Evolutionary conservation across 1,140 invertebrate genomes (phyloP).

Genomic region (Fopius arisanus): DNA sequence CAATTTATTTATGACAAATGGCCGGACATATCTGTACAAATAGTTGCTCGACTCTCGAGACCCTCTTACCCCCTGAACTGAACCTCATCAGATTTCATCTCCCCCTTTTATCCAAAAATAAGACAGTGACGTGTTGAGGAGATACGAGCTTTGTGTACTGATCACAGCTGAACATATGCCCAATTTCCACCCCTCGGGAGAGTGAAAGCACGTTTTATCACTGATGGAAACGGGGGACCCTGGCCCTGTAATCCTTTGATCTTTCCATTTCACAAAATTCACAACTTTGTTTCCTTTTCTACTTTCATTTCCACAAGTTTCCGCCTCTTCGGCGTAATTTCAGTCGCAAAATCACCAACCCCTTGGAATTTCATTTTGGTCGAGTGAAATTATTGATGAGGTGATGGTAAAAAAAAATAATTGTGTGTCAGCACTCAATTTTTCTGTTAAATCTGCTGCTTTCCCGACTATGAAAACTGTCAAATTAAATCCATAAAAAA

Average conservation of each 20-base stretch:
- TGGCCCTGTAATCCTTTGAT: constrained; percentile 39
- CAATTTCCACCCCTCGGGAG: not conserved
- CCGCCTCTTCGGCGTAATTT: too few relatives aligned
- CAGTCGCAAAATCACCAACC: too few relatives aligned
- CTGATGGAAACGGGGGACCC: not conserved
- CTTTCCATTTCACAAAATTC: constrained; percentile 47
- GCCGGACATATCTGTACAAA: constrained; percentile 10
- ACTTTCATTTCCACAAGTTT: too few relatives aligned
- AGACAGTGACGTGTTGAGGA: not conserved
- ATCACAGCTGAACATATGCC: constrained; percentile 7
- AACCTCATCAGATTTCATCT: not conserved
- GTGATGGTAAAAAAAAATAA: too few relatives aligned
- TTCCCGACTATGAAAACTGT: too few relatives aligned
- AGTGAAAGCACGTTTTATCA: not conserved
- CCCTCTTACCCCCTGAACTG: not conserved
- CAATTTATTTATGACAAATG: constrained; percentile 7
- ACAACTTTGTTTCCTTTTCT: not conserved
- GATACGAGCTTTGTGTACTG: not conserved
- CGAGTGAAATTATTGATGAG: too few relatives aligned
- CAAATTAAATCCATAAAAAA: not conserved
- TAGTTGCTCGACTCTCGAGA: not conserved
- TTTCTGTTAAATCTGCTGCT: too few relatives aligned
- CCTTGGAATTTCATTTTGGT: too few relatives aligned
- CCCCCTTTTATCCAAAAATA: not conserved
- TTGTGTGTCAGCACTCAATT: too few relatives aligned